Percentiles rank a stretch among this genome's conserved stretches.
phyloP scores from a whole-genome alignment of 2,888 invertebrate genomes.

The Tyria jacobaeae region DNA sequence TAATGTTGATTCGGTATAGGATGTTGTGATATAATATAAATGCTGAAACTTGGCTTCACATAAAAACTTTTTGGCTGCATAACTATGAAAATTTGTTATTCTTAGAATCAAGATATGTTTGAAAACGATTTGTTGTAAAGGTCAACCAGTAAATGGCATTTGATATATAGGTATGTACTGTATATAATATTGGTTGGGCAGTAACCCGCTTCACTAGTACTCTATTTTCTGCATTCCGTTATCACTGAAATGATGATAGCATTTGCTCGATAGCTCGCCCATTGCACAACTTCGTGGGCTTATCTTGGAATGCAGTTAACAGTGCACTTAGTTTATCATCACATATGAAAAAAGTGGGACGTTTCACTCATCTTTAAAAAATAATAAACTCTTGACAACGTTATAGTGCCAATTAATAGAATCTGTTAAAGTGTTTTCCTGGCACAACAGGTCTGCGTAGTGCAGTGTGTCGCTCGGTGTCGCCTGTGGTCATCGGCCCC shows the following conservation, averaged over 20 bases:
- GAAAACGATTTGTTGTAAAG: constrained; percentile 39
- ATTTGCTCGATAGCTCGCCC: constrained; percentile 67
- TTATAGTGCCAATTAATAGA: constrained; percentile 51
- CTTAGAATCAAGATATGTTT: constrained; percentile 46
- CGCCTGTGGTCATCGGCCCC: constrained; percentile 82
- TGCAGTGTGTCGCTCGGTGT: constrained; percentile 63
- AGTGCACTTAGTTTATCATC: constrained; percentile 65
- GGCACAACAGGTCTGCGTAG: constrained; percentile 58
- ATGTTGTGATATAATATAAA: background rate
- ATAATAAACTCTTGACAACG: constrained; percentile 22
- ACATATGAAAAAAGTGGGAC: constrained; percentile 63
- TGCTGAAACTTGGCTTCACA: background rate
- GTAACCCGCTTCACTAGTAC: constrained; percentile 66
- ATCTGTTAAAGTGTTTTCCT: constrained; percentile 55
- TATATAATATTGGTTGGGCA: constrained; percentile 63
- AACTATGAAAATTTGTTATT: constrained; percentile 54
- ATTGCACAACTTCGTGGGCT: constrained; percentile 68
- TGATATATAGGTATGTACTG: constrained; percentile 65
- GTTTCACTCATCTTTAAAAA: constrained; percentile 44
- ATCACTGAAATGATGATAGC: constrained; percentile 78
- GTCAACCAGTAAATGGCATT: constrained; percentile 43
- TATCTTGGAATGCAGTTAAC: constrained; percentile 78
- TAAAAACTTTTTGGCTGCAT: constrained; percentile 48
- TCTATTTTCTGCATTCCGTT: constrained; percentile 72
- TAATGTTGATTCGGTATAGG: no score